Conservation (phyloP, 92 coral and sea anemone species). For the Parazoanthus swiftii region DNA sequence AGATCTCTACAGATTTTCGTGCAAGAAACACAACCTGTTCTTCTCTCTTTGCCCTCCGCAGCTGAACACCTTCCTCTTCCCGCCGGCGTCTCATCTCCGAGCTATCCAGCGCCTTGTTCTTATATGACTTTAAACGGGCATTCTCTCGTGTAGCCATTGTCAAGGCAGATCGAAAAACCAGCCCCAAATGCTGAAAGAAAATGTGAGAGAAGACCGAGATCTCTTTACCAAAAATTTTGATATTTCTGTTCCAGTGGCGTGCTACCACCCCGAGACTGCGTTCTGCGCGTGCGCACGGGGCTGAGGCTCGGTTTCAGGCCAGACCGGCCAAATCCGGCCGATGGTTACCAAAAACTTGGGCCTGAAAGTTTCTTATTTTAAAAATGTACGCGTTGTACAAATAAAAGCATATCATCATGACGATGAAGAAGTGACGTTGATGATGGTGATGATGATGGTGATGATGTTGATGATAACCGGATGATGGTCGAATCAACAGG, state of each 20-base stretch:
- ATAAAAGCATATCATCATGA: no score
- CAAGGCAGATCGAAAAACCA: conserved; percentile 35
- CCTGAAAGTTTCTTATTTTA: no score
- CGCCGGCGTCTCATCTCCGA: conserved; percentile 97
- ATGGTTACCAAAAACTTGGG: not conserved
- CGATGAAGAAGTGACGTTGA: no score
- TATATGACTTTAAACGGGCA: conserved; percentile 94
- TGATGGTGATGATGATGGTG: no score
- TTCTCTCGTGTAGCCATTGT: conserved; percentile 87
- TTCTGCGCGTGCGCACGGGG: conserved; percentile 58
- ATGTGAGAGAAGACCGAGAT: conserved; percentile 51
- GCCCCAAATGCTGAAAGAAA: conserved; percentile 28
- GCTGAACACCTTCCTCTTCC: conserved; percentile 99
- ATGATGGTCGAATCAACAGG: no score
- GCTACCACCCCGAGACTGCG: conserved; percentile 57
- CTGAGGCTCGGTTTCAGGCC: conserved; percentile 1
- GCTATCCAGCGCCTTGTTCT: conserved; percentile 92
- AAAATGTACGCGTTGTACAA: no score
- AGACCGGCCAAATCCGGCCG: not conserved
- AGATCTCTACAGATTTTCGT: conserved; percentile 14
- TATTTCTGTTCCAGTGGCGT: conserved; percentile 65
- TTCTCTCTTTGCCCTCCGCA: conserved; percentile 96
- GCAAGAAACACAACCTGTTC: conserved; percentile 76
- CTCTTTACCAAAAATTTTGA: conserved; percentile 38
- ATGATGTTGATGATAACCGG: no score